These are phyloP conservation scores for Laothoe populi DNA, from an alignment of 2,888 invertebrate species.

Conservation along the genomic window DNA sequence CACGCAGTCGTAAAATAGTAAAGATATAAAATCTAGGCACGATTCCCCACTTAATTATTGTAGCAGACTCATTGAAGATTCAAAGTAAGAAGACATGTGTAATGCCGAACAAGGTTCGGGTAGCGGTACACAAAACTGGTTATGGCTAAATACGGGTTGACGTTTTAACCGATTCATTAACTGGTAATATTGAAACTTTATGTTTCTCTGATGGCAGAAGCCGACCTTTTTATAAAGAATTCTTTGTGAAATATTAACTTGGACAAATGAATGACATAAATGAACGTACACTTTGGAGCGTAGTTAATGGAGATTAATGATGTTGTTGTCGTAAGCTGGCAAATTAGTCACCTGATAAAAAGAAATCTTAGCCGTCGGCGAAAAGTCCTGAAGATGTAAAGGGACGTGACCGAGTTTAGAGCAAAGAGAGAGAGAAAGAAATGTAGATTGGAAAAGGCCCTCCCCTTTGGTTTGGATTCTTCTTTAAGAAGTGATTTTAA, in stretches of 20 bases:
- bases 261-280: too few species aligned
- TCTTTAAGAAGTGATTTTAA: too few species aligned
- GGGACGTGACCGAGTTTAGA: too few species aligned
- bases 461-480: too few species aligned
- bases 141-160: constrained; percentile 10
- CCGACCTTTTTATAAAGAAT: not conserved
- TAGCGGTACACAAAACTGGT: constrained; percentile 21
- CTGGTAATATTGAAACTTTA: constrained; percentile 14
- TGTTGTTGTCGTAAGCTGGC: too few species aligned
- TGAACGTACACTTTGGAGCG: too few species aligned
- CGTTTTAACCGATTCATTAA: constrained; percentile 13
- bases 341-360: too few species aligned
- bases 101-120: not conserved
- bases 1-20: constrained; percentile 19
- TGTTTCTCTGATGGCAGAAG: constrained; percentile 2
- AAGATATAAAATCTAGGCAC: constrained; percentile 8
- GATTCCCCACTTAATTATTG: constrained; percentile 9
- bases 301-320: too few species aligned
- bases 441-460: too few species aligned
- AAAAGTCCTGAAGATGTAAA: too few species aligned
- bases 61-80: constrained; percentile 11
- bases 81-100: constrained; percentile 19
- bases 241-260: not conserved
- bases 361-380: too few species aligned
- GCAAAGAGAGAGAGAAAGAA: too few species aligned